Conservation (phyloP, 2,888 invertebrate species). For the Stegophylla sp. region DNA sequence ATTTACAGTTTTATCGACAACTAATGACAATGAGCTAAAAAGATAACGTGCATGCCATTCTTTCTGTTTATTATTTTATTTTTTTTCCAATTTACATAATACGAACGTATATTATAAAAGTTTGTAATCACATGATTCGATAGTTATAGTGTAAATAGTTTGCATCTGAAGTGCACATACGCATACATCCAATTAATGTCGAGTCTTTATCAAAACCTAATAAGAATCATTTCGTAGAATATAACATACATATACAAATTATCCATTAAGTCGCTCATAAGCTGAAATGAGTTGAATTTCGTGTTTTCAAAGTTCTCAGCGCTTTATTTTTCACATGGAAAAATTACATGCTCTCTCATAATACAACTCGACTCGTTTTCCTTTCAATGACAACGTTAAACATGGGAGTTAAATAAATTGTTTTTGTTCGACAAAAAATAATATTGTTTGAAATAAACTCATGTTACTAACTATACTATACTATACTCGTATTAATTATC, state of each 20-base stretch:
- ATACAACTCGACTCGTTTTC: background rate
- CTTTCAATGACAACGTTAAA: background rate
- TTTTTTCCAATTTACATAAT: background rate
- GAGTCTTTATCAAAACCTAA: background rate
- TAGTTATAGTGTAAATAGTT: too few relatives aligned
- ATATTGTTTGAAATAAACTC: background rate
- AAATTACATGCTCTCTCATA: background rate
- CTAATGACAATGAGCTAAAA: background rate
- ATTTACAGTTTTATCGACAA: background rate
- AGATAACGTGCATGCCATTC: background rate
- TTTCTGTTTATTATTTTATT: background rate
- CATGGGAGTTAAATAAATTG: background rate
- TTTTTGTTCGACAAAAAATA: background rate
- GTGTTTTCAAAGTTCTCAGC: constrained; percentile 14
- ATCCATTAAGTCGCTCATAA: background rate
- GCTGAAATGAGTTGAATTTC: background rate
- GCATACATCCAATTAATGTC: background rate
- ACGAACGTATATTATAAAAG: background rate
- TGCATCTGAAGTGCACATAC: background rate
- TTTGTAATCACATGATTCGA: background rate
- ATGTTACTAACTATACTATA: background rate
- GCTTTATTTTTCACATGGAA: background rate
- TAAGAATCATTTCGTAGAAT: background rate
- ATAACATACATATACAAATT: background rate
- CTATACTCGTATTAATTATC: background rate